phyloP scores from a whole-genome alignment of 1,140 invertebrate species.

The Alviniconcha marisindica region DNA sequence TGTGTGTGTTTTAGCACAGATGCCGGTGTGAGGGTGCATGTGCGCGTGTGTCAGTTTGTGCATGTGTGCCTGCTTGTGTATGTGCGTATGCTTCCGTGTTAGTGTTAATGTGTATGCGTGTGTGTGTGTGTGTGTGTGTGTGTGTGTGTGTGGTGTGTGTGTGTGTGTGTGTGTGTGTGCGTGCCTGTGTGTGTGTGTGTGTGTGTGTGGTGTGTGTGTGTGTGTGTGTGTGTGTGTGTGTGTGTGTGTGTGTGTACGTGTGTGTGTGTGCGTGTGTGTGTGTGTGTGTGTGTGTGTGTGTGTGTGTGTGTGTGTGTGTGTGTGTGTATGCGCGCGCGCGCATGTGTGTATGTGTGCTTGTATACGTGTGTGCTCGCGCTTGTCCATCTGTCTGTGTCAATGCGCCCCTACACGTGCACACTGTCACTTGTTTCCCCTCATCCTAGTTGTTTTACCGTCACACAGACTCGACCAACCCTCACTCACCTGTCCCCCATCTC shows the following conservation, averaged over 20 bases:
- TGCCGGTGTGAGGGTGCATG: no score
- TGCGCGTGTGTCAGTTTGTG: no score
- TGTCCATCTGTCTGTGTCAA: no score
- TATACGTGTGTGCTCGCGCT: no score
- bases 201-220: slow-evolving; percentile 10
- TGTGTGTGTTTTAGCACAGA: no score
- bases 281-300: not conserved
- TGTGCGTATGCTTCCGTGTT: not conserved
- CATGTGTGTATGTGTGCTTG: no score
- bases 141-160: slow-evolving; percentile 10
- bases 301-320: slow-evolving; percentile 1
- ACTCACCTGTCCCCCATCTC: no score
- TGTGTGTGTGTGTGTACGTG: not conserved
- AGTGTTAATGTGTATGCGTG: not conserved
- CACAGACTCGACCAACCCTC: no score
- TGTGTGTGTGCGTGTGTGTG: not conserved
- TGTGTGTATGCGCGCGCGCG: not conserved
- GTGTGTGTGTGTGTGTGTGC: not conserved
- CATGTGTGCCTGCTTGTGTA: not conserved
- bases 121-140: not conserved
- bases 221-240: not conserved
- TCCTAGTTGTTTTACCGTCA: no score
- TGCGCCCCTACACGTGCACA: not conserved
- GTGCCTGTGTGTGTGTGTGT: not conserved
- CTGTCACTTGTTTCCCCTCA: not conserved